Evolutionary conservation across 2,797 vertebrate species (phyloP), one percentile per base, ranked within the genome.

Genomic region (Pygocentrus nattereri): DNA sequence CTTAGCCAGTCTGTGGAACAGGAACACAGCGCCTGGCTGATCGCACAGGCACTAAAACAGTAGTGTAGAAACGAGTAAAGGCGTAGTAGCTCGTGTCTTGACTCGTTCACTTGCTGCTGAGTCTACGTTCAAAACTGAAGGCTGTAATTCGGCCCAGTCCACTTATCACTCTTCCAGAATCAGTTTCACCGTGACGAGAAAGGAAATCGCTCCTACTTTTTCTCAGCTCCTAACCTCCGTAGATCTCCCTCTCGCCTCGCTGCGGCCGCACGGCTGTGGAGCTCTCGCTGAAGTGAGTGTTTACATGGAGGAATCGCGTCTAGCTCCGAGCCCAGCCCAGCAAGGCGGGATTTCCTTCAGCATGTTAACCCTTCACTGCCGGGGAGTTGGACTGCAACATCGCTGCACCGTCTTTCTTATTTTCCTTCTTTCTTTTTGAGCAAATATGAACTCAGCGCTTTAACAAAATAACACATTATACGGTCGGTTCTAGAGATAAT

Each of bases 341-440:
- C 44, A 34, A 83, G 85, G 89, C 87, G 84, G 87, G 85, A 88
- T 88, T 89, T 90, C 89, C 89, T 89, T 80, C 68, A 59, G 84
- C 52, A 11, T 27, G 30, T 90, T 91, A 91, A 90, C 90, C 74
- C 87, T 77, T 88, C 74, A 79, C n/a, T 83, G 38, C 76, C 19
- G 3, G 49, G 0, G 4, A 18, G 8, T 10, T 12, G 41, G 41
- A 1, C 41, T 44, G 6, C 6, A 11, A 44, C 11, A 44, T n/a
- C n/a, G n/a, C n/a, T n/a, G n/a, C 1, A 38, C 38, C 2, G 8
- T 8, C 6, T 6, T 3, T 38, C 5, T 8, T 38, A 0, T 38
- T 8, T 38, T 38, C 38, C 38, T 5, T 0, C 8, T 8, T 8
- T 38, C 8, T 38, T 38, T 2, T 44, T 10, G 0, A 41, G 8